Evolutionary conservation across 2,888 invertebrate species (phyloP).

Genomic region (Drosophila peninsularis): DNA sequence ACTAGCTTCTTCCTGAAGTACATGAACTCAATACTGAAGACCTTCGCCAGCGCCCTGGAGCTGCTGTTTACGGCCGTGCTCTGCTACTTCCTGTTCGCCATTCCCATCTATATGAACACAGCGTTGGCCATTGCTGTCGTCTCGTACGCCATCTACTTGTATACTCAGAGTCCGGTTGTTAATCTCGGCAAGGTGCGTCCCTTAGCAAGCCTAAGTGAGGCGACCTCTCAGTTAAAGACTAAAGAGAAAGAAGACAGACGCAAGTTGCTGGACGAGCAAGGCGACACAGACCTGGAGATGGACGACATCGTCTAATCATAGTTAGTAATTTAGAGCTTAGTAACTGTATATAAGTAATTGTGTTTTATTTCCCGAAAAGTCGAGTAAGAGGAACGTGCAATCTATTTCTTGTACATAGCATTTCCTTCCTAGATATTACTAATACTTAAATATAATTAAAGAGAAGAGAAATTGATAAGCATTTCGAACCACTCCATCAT

Average conservation of each 20-base stretch:
- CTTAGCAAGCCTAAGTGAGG: slow-evolving; percentile 59
- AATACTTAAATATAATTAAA: slow-evolving; percentile 19
- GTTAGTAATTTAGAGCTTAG: slow-evolving; percentile 13
- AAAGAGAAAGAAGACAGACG: slow-evolving; percentile 60
- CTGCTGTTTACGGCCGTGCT: slow-evolving; percentile 95
- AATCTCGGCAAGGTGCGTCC: slow-evolving; percentile 85
- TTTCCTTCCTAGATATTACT: slow-evolving; percentile 47
- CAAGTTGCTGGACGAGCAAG: slow-evolving; percentile 73
- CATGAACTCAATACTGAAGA: slow-evolving; percentile 97
- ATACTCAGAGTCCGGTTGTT: slow-evolving; percentile 94
- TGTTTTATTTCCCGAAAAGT: slow-evolving; percentile 35
- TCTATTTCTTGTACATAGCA: slow-evolving; percentile 40
- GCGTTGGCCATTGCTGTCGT: slow-evolving; percentile 92
- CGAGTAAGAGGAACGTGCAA: slow-evolving; percentile 58
- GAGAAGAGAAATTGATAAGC: slow-evolving; percentile 1
- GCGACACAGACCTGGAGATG: slow-evolving; percentile 80
- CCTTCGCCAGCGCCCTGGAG: slow-evolving; percentile 97
- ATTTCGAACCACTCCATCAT: too few relatives aligned
- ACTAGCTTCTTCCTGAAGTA: slow-evolving; percentile 97
- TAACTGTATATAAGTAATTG: slow-evolving; percentile 37
- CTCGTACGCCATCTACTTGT: slow-evolving; percentile 92
- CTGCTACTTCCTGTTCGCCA: slow-evolving; percentile 93
- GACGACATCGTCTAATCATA: slow-evolving; percentile 79
- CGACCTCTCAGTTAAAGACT: slow-evolving; percentile 31
- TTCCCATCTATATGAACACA: slow-evolving; percentile 93